A percentile compares a stretch with the other conserved stretches of the same genome.
Conservation (phyloP, 2,888 invertebrate species). For the Drosophila cracens region DNA sequence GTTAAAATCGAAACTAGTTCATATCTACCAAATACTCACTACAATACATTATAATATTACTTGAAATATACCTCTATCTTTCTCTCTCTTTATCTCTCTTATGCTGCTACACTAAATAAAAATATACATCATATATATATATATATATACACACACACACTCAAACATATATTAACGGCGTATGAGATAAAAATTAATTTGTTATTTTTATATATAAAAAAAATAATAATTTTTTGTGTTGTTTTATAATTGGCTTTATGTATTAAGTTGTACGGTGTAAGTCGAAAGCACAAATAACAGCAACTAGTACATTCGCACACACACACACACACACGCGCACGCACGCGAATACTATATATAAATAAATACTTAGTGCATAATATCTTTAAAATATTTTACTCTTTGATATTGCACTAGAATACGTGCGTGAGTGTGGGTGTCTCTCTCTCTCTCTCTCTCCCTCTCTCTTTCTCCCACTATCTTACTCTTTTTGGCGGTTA, state of each 20-base stretch:
- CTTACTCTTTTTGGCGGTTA: neutral
- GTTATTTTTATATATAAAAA: constrained; percentile 21
- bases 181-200: constrained; percentile 24
- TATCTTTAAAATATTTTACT: constrained; percentile 19
- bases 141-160: constrained; percentile 4
- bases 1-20: constrained; percentile 32
- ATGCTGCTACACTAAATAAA: constrained; percentile 35
- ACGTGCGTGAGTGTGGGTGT: constrained; percentile 38
- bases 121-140: constrained; percentile 11
- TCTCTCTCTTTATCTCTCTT: constrained; percentile 27
- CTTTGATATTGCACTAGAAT: constrained; percentile 32
- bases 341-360: constrained; percentile 16
- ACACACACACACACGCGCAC: constrained; percentile 28
- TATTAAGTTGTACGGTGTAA: constrained; percentile 45
- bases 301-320: constrained; percentile 19
- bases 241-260: constrained; percentile 69
- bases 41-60: constrained; percentile 42
- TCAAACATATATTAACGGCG: constrained; percentile 16
- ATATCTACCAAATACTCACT: constrained; percentile 22
- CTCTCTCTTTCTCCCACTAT: neutral
- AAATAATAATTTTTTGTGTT: constrained; percentile 28
- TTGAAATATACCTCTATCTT: constrained; percentile 38
- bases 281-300: constrained; percentile 44
- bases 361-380: constrained; percentile 26
- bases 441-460: constrained; percentile 11